Base-by-base conservation (phyloP, 2,888 invertebrate genomes). In the Torymus tubicola region DNA sequence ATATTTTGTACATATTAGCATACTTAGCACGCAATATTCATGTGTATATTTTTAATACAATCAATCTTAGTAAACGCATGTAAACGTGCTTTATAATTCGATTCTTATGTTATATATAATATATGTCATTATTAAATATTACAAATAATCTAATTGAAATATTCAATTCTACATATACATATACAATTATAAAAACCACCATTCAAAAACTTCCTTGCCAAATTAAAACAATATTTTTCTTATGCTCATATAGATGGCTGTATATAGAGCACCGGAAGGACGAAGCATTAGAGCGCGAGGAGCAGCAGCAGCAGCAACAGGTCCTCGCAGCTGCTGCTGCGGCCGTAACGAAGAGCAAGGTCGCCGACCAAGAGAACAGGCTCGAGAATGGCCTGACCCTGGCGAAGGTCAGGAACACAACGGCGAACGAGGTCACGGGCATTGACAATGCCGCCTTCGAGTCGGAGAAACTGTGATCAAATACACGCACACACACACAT, bases 221-320 rank as follows among this genome's bases (percentile, higher is more conserved):
- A 52, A 1, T 52, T n/a, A n/a, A 57, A n/a, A 13, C 31, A n/a
- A 3, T 1, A 69, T 42, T 42, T 5, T 42, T 42, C 11, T 65
- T n/a, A 4, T 31, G 65, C 61, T 8, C 89, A n/a, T n/a, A n/a
- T n/a, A 95, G 95, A 77, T 95, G 95, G 95, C 92, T 95, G 89
- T 95, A 95, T 89, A 90, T 93, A 83, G 94, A 94, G 71, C 94
- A 94, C 86, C 93, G 93, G 86, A 93, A 93, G 86, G 93, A 94
- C 84, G 86, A 87, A 0, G 83, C 82, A 0, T 13, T 83, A 31
- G 87, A 88, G 58, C 83, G 82, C 68, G n/a, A n/a, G n/a, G 86
- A 87, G 81, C 84, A 85, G 75, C 81, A 82, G 73, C 82, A 82
- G 68, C 31, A 31, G 31, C 31, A 31, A 31, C 31, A 31, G 31